Conservation (phyloP, 2,797 vertebrate genomes). For the Sparus aurata region DNA sequence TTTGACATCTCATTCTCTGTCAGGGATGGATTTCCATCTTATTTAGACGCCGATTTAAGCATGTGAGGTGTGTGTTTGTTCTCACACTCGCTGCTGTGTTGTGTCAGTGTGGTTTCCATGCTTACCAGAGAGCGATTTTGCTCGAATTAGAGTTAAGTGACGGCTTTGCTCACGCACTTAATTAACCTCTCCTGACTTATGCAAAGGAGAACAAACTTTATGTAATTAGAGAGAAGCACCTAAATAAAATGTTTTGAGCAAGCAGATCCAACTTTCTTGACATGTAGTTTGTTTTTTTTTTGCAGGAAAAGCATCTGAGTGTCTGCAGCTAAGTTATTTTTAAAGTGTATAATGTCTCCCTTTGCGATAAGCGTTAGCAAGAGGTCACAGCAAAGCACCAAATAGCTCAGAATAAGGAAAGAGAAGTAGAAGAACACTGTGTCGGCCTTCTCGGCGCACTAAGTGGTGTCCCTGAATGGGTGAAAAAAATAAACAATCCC, state of each 20-base stretch:
- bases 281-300: not conserved
- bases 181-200: constrained; percentile 45
- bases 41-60: constrained; percentile 39
- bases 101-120: constrained; percentile 31
- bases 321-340: not conserved
- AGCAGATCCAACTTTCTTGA: not conserved
- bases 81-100: not conserved
- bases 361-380: constrained; percentile 31
- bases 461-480: constrained; percentile 35
- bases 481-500: constrained; percentile 25
- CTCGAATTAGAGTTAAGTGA: constrained; percentile 8
- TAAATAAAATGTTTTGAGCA: not conserved
- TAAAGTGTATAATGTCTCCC: constrained; percentile 3
- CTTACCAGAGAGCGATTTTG: constrained; percentile 23
- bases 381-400: constrained; percentile 13
- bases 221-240: constrained; percentile 5
- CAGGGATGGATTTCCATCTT: constrained; percentile 60
- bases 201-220: not conserved
- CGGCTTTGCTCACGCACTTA: constrained; percentile 28
- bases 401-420: constrained; percentile 10
- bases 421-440: constrained; percentile 36
- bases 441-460: constrained; percentile 14
- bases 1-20: constrained; percentile 63
- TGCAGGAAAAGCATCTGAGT: not conserved
- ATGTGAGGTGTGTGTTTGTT: constrained; percentile 13